Evolutionary conservation across 1,140 invertebrate genomes (phyloP).

Genomic region (Drosophila busckii): DNA sequence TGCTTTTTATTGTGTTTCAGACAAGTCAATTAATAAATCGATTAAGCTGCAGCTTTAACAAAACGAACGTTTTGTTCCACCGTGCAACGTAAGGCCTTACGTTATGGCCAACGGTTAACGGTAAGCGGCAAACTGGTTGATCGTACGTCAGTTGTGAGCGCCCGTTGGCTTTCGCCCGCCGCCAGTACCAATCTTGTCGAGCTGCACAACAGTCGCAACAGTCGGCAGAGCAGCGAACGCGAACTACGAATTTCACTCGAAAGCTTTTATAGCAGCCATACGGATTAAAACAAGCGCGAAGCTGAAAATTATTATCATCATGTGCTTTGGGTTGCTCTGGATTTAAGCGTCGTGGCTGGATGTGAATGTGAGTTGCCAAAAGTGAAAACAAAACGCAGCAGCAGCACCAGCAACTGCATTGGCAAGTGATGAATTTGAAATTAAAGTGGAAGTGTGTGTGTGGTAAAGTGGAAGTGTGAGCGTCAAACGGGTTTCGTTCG

Average conservation of each 20-base stretch:
- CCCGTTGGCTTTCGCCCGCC: constrained; percentile 62
- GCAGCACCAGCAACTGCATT: constrained; percentile 58
- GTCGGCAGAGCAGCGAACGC: constrained; percentile 2
- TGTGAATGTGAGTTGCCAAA: constrained; percentile 13
- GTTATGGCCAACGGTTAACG: constrained; percentile 17
- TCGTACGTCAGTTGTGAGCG: constrained; percentile 32
- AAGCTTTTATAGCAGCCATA: constrained; percentile 25
- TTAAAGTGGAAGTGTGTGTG: constrained; percentile 41
- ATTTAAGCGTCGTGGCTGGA: constrained; percentile 19
- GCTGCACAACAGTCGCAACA: constrained; percentile 49
- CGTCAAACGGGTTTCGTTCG: constrained; percentile 58
- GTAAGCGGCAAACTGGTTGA: constrained; percentile 59
- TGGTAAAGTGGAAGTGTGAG: too few relatives aligned
- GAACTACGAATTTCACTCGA: constrained; percentile 14
- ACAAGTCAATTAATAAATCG: too few relatives aligned
- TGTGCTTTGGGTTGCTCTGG: constrained; percentile 22
- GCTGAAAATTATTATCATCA: constrained; percentile 16
- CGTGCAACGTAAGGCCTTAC: constrained; percentile 50
- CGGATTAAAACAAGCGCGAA: constrained; percentile 42
- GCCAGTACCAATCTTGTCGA: constrained; percentile 59
- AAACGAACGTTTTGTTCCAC: constrained; percentile 6
- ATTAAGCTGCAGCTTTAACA: not conserved
- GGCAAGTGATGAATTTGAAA: constrained; percentile 56
- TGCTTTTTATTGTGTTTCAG: too few relatives aligned
- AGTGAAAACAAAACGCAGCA: constrained; percentile 45